Evolutionary conservation across 1,140 invertebrate species (phyloP), one percentile per base, ranked within the genome.

Genomic region (Trachelipus rathkii): DNA sequence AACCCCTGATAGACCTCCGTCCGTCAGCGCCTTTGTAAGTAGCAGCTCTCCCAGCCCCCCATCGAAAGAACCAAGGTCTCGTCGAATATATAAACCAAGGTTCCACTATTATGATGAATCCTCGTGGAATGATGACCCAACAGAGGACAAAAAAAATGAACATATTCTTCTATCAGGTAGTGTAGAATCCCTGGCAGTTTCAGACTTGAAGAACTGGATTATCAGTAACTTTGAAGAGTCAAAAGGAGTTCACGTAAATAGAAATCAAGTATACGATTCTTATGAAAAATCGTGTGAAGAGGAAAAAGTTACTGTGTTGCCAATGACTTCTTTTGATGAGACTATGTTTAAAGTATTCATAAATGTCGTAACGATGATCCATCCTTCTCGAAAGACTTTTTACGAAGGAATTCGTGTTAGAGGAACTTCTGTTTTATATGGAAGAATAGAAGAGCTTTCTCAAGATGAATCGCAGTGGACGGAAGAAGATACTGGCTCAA

Each of bases 41-140:
- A 77, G 75, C 72, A 71, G 33, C 23, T 79, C 78, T 43, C 78
- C 78, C 11, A 77, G 75, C 53, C 78, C 78, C 15, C 75, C 78
- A n/a, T 68, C 73, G 24, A 79, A 77, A 67, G 75, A 76, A 43
- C 69, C 75, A 10, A 81, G 78, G 71, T 68, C 76, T 44, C 70
- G 69, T 33, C 75, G 74, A 71, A 75, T 81, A 23, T 81, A 81
- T 69, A 81, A 81, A 72, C 80, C 80, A n/a, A 71, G 80, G 21
- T 81, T 81, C 60, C 80, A 78, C 67, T 74, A 80, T n/a, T 72
- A 80, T 60, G 76, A 80, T 19, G 79, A 75, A 9, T 66, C 21
- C 6, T 68, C 71, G 44, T 77, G 76, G 76, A 77, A 77, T 21
- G 67, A 53, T 43, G 71, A 73, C 5, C 44, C 78, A 4, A 66